These are phyloP conservation scores for Drosophila crucigera DNA, from an alignment of 2,888 invertebrate species.

Conservation along the genomic window DNA sequence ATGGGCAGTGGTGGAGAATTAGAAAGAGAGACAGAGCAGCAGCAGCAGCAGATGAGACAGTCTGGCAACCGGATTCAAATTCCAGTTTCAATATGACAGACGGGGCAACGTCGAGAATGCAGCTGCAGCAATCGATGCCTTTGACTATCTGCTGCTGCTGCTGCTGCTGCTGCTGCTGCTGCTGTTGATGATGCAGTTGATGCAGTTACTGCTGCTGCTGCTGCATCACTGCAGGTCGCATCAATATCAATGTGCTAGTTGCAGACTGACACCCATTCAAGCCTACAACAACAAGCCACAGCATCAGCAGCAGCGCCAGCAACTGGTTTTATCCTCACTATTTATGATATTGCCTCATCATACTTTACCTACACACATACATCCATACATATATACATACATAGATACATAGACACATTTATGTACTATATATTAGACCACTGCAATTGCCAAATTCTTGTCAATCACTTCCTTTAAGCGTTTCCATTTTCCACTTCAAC, in stretches of 20 bases:
- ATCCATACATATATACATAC: neutral
- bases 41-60: neutral
- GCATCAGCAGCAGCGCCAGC: constrained; percentile 1
- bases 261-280: constrained; percentile 73
- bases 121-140: constrained; percentile 24
- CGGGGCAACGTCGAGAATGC: constrained; percentile 30
- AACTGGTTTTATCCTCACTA: constrained; percentile 19
- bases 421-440: neutral
- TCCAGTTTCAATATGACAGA: constrained; percentile 65
- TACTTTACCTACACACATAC: neutral
- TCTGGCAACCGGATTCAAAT: constrained; percentile 73
- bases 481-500: neutral
- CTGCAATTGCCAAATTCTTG: neutral
- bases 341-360: constrained; percentile 37
- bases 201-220: constrained; percentile 11
- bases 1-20: neutral
- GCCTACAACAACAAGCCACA: constrained; percentile 17
- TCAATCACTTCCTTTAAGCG: neutral
- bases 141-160: constrained; percentile 13
- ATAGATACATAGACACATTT: neutral
- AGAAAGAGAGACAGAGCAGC: constrained; percentile 2
- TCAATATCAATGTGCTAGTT: constrained; percentile 70
- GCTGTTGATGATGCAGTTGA: constrained; percentile 8
- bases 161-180: constrained; percentile 17
- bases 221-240: constrained; percentile 44